A percentile compares a stretch with the other conserved stretches of the same genome.
phyloP scores from a whole-genome alignment of 2,888 invertebrate species.

The Odiellus spinosus region DNA sequence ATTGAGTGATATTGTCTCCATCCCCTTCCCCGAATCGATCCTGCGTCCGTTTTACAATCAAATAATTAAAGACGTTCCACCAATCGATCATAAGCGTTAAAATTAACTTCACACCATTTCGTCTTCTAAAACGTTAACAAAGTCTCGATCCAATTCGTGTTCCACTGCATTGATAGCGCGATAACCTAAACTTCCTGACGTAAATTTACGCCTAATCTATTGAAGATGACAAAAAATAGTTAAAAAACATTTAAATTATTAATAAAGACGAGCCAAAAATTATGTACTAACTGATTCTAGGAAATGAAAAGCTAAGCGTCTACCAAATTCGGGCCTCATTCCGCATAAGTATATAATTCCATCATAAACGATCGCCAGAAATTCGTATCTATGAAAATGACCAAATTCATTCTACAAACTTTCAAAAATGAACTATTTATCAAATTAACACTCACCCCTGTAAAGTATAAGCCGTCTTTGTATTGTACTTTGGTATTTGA shows the following conservation, averaged over 20 bases:
- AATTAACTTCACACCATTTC: constrained; percentile 13
- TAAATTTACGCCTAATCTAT: constrained; percentile 14
- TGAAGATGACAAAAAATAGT: no score
- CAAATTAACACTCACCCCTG: constrained; percentile 9
- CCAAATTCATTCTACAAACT: not conserved
- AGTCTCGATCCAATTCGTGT: constrained; percentile 17
- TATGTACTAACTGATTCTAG: constrained; percentile 9
- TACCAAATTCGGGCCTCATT: constrained; percentile 11
- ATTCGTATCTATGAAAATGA: constrained; percentile 11
- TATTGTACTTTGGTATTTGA: constrained; percentile 12
- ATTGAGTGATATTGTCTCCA: constrained; percentile 1
- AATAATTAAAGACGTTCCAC: not conserved
- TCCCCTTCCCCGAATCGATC: not conserved
- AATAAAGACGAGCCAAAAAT: not conserved
- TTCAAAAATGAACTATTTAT: not conserved
- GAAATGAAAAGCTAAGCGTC: constrained; percentile 13
- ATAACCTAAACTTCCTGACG: constrained; percentile 12
- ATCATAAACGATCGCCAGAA: constrained; percentile 15
- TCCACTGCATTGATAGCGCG: constrained; percentile 11
- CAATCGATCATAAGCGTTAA: not conserved
- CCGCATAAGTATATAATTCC: constrained; percentile 15
- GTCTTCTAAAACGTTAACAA: constrained; percentile 13
- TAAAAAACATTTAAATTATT: no score
- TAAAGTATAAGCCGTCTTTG: constrained; percentile 13
- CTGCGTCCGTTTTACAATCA: no score